Evolutionary conservation across 2,888 invertebrate species (phyloP), one percentile per base, ranked within the genome.

Genomic region (Agapostemon virescens): DNA sequence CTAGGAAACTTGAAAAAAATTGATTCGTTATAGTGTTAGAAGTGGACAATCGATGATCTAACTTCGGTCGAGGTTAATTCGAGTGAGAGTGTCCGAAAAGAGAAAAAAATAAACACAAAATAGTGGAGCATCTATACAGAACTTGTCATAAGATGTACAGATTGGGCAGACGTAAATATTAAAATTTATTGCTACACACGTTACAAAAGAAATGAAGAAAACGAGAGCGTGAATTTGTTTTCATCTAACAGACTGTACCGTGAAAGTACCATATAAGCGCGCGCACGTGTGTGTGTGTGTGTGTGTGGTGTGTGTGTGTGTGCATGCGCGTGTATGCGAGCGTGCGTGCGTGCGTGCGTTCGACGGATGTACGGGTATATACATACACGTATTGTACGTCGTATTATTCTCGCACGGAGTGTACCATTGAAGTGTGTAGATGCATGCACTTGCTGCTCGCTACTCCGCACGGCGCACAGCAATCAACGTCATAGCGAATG

Each of bases 401-500:
- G 49, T 40, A 69, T 40, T 68, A 23, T 85, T 80, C 23, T 84
- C 33, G 55, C 42, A 9, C 67, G 38, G 84, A 86, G 76, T 87
- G 84, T 84, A 85, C 84, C 49, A 55, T 26, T 6, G 30, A 26
- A 55, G 55, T 55, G 55, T 55, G 55, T 52, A 33, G 71, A 77
- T 74, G 81, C 72, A 78, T 76, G 87, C 78, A 80, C 80, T 68
- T 76, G 58, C 49, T 77, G 75, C 80, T 68, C 77, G 61, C 40
- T 78, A 74, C 55, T 55, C 17, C 81, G 81, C 58, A 80, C 77
- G 36, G 49, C 49, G 49, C 49, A 49, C 49, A 63, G 81, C 81
- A 85, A 55, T 55, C 55, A 82, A 80, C 85, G 83, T 86, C 81
- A 78, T 73, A 78, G 81, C 85, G 87, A 86, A 89, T 89, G 89